Evolutionary conservation across 2,797 vertebrate species (phyloP), one percentile per base, ranked within the genome.

Genomic region (Cirrhinus molitorella): DNA sequence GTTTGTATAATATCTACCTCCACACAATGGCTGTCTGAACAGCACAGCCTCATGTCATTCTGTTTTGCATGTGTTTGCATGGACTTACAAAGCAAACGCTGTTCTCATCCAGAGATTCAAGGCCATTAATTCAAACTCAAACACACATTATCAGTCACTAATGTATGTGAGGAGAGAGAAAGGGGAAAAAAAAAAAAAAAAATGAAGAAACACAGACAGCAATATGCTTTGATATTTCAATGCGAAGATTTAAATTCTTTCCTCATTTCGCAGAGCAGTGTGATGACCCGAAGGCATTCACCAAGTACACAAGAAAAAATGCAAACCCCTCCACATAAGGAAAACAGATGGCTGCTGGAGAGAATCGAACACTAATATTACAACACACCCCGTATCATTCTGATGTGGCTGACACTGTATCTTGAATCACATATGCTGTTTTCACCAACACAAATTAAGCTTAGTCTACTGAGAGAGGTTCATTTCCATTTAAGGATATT

Each of bases 261-360:
- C 51, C 79, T 75, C 51, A 84, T 66, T 88, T 83, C 80, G 81
- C 85, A 86, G 43, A 76, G 49, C 55, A 63, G 43, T 80, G 83
- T 55, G 45, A 85, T 49, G 59, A 76, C 51, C 72, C 68, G 23
- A 78, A 86, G 79, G 81, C 84, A 89, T 88, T 88, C 78, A 79
- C 34, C 86, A 88, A 78, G 79, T 57, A 87, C 80, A 82, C 75
- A 79, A 72, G 72, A 85, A 86, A 88, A 87, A 55, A 85, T 57
- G 51, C 84, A 85, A 83, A 76, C 61, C 68, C 40, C 34, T 51
- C 68, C 53, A 83, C 71, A 85, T 5, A 34, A 68, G 74, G 63
- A 57, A 81, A 25, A 43, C 79, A 79, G 55, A 84, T 51, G 68
- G 73, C 49, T 80, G 51, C 83, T 68, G 73, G 51, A 77, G 9